Conservation (phyloP, 2,888 invertebrate genomes). For the Ophioninae sp. region DNA sequence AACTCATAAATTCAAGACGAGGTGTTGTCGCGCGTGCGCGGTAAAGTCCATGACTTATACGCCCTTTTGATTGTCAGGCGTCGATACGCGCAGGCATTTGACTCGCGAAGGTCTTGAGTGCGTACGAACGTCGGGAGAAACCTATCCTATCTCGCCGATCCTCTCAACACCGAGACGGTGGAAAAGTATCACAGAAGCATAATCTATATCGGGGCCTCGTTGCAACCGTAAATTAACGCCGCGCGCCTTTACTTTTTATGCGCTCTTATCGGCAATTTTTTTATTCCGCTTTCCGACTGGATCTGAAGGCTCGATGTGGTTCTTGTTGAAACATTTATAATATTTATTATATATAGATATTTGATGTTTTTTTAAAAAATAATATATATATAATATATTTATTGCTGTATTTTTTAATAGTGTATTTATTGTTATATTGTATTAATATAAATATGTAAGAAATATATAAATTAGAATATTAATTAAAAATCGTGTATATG, state of each 20-base stretch:
- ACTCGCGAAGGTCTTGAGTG: neutral
- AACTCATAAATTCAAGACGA: neutral
- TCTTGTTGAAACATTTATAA: slow-evolving; percentile 1
- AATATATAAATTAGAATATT: neutral
- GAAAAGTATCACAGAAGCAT: slow-evolving; percentile 46
- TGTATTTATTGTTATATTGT: too few relatives aligned
- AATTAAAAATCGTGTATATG: neutral
- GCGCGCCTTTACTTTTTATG: slow-evolving; percentile 29
- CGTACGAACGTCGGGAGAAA: slow-evolving; percentile 12
- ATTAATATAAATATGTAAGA: neutral
- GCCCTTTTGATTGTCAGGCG: neutral
- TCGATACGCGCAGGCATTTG: neutral
- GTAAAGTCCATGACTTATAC: neutral
- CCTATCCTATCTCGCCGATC: slow-evolving; percentile 6
- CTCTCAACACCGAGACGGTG: slow-evolving; percentile 16
- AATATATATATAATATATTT: slow-evolving; percentile 6
- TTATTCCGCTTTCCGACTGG: slow-evolving; percentile 36
- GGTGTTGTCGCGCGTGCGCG: neutral
- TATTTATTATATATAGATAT: slow-evolving; percentile 6
- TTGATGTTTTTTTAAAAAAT: too few relatives aligned
- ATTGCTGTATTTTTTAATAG: too few relatives aligned
- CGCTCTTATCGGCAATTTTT: slow-evolving; percentile 10
- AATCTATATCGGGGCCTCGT: slow-evolving; percentile 58
- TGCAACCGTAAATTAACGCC: slow-evolving; percentile 63
- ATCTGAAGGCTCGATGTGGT: slow-evolving; percentile 24